These are phyloP conservation scores for Callorhinus ursinus DNA, from an alignment of 2,113 vertebrate genomes.

Conservation along the genomic window DNA sequence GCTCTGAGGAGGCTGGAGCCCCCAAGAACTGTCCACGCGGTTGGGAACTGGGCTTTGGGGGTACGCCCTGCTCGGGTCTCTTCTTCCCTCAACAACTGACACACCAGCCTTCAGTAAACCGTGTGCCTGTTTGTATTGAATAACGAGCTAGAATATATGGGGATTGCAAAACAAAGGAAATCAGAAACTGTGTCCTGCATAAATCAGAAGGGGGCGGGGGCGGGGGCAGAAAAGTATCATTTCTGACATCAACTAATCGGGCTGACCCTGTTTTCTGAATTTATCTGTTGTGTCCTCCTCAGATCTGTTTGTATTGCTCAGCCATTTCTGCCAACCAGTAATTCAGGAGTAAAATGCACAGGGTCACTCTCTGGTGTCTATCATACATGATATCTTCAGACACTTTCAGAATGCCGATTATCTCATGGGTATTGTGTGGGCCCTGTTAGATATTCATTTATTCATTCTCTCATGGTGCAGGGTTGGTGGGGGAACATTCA, in stretches of 20 bases:
- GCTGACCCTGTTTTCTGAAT: conserved; percentile 72
- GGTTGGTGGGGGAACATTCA: conserved; percentile 42
- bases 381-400: conserved; percentile 70
- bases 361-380: conserved; percentile 77
- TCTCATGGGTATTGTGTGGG: conserved; percentile 75
- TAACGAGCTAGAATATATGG: background rate
- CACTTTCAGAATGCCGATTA: conserved; percentile 79
- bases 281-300: conserved; percentile 78
- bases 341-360: conserved; percentile 66
- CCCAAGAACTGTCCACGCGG: no score
- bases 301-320: conserved; percentile 67
- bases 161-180: conserved; percentile 73
- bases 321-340: conserved; percentile 76
- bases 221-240: conserved; percentile 64
- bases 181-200: conserved; percentile 64
- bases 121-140: background rate
- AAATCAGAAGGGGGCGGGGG: conserved; percentile 17
- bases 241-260: conserved; percentile 76
- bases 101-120: background rate
- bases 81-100: conserved; percentile 21
- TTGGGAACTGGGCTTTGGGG: background rate
- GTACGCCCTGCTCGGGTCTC: background rate
- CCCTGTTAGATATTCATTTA: conserved; percentile 81
- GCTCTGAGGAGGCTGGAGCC: background rate
- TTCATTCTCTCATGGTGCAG: conserved; percentile 72